These are phyloP conservation scores for Plagiodera versicolora DNA, from an alignment of 2,888 invertebrate species.

Conservation along the genomic window DNA sequence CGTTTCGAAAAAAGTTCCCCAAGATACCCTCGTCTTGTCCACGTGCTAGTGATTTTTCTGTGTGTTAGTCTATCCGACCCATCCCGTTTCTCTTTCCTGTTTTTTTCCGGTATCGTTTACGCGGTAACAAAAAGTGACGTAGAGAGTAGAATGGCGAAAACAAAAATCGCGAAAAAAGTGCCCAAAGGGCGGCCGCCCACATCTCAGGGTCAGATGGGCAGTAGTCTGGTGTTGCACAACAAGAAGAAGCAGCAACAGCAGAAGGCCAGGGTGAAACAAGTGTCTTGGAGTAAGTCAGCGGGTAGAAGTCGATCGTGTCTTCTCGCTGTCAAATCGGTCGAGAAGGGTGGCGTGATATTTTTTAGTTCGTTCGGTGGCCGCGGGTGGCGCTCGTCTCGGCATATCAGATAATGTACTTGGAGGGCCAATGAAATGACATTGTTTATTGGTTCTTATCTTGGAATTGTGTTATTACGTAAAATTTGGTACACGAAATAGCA, in stretches of 20 bases:
- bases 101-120: background rate
- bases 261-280: constrained; percentile 39
- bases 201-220: constrained; percentile 14
- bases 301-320: no score
- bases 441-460: no score
- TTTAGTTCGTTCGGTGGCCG: no score
- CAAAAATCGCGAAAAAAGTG: constrained; percentile 26
- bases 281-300: constrained; percentile 47
- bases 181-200: constrained; percentile 19
- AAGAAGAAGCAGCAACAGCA: constrained; percentile 34
- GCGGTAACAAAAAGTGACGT: constrained; percentile 11
- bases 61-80: background rate
- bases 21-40: constrained; percentile 15
- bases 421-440: no score
- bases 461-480: no score
- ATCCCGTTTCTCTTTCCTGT: constrained; percentile 5
- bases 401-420: no score
- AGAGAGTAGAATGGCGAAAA: constrained; percentile 41
- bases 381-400: no score
- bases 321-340: no score
- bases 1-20: constrained; percentile 7
- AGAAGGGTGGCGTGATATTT: no score
- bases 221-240: constrained; percentile 21
- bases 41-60: constrained; percentile 20
- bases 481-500: no score